These are phyloP conservation scores for Galemys pyrenaicus DNA, from an alignment of 2,113 vertebrate genomes.

Conservation along the genomic window DNA sequence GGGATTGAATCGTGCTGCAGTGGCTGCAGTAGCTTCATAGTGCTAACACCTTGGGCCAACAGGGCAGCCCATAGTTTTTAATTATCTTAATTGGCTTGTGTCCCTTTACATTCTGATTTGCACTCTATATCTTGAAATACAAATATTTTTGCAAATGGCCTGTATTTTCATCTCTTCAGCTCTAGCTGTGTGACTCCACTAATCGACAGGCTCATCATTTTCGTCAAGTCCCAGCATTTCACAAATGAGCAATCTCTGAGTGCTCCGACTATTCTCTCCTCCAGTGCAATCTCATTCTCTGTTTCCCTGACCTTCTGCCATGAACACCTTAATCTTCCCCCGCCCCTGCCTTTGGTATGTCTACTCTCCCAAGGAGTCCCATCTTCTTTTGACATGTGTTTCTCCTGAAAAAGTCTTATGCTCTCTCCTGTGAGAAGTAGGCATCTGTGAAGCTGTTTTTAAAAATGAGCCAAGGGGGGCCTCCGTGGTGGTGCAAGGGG, in stretches of 20 bases:
- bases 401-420: background rate
- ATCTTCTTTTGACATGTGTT: background rate
- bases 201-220: background rate
- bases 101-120: background rate
- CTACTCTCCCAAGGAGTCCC: background rate
- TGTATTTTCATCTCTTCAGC: background rate
- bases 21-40: too few species aligned
- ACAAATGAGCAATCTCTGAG: background rate
- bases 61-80: too few species aligned
- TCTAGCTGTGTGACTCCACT: background rate
- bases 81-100: background rate
- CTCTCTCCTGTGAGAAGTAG: background rate
- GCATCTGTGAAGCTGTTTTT: background rate
- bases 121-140: background rate
- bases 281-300: background rate
- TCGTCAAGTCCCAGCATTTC: background rate
- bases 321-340: background rate
- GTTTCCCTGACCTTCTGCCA: background rate
- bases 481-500: too few species aligned
- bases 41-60: too few species aligned
- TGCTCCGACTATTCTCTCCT: background rate
- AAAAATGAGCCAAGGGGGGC: background rate
- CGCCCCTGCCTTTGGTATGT: background rate
- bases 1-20: too few species aligned
- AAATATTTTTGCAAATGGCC: background rate